Base-by-base conservation (phyloP, 2,888 invertebrate genomes). In the Saturnia japonica region DNA sequence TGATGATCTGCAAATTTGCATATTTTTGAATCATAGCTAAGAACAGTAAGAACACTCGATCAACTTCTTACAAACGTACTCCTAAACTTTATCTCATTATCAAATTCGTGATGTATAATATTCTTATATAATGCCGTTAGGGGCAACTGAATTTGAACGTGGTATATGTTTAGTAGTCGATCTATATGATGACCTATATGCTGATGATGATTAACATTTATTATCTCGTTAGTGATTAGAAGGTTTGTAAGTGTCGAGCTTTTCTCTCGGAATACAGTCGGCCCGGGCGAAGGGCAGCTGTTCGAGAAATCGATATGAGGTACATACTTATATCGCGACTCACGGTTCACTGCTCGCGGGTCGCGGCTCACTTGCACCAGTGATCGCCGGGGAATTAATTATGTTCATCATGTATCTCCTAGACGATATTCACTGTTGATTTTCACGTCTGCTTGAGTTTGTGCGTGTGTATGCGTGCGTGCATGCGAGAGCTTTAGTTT, bases 311-410 rank as follows among this genome's bases (percentile, higher is more conserved):
- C 69, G 62, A 69, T 69, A 69, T 64, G 60, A 47, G 47, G 68
- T 28, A 60, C n/a, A n/a, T n/a, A n/a, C 4, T 25, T 25, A 60
- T 11, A 60, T 14, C 14, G 28, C 28, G 34, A 16, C 40, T 64
- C 64, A 25, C 64, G 11, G n/a, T 40, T 47, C 45, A 75, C 73
- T 73, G 72, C 76, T 78, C 77, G 75, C 76, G 76, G 75, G 73
- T 34, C 73, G 70, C 73, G 72, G 74, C 73, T 34, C 34, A 34
- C 34, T 22, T 8, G 54, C 22, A 47, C 22, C 74, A 72, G 70
- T 72, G 72, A 71, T n/a, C 22, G 43, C 14, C 57, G 57, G 57
- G 57, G 69, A 51, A 74, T 75, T 78, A 51, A 74, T 75, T 78
- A 76, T 70, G 66, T 74, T 72, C 75, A 76, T 77, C 76, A 74